phyloP scores from a whole-genome alignment of 2,113 vertebrate genomes.

The Nycticorax nycticorax region DNA sequence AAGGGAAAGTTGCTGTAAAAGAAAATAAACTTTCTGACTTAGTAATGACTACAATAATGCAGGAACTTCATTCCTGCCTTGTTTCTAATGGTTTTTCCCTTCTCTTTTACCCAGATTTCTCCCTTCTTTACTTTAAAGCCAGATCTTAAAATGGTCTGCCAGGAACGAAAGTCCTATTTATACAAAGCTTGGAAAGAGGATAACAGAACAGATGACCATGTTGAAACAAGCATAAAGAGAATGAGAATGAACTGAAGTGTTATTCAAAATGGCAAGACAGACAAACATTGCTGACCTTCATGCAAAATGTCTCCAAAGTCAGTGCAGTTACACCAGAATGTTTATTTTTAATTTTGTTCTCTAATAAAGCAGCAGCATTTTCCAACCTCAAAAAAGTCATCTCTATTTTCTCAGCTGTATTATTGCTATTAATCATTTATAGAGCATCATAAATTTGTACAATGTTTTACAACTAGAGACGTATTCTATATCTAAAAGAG shows the following conservation, averaged over 20 bases:
- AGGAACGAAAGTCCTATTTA: neutral
- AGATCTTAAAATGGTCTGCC: neutral
- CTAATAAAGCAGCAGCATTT: slow-evolving; percentile 36
- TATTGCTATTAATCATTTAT: slow-evolving; percentile 51
- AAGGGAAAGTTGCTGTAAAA: neutral
- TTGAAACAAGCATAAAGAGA: slow-evolving; percentile 50
- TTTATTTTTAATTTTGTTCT: slow-evolving; percentile 64
- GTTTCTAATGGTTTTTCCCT: neutral
- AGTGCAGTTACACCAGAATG: neutral
- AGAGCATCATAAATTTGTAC: neutral
- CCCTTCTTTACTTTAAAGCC: neutral
- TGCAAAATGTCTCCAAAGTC: slow-evolving; percentile 20
- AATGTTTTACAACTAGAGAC: neutral
- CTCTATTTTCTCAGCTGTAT: slow-evolving; percentile 52
- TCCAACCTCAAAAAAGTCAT: slow-evolving; percentile 36
- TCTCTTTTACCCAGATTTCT: neutral
- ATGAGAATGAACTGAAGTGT: neutral
- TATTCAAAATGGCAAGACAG: slow-evolving; percentile 23
- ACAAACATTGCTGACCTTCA: slow-evolving; percentile 58
- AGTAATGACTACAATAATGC: neutral
- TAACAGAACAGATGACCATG: slow-evolving; percentile 41
- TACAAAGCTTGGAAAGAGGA: neutral
- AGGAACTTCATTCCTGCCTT: neutral
- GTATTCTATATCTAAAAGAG: neutral
- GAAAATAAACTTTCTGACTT: neutral